These are phyloP conservation scores for Notolabrus celidotus DNA, from an alignment of 2,797 vertebrate species.

Conservation along the genomic window DNA sequence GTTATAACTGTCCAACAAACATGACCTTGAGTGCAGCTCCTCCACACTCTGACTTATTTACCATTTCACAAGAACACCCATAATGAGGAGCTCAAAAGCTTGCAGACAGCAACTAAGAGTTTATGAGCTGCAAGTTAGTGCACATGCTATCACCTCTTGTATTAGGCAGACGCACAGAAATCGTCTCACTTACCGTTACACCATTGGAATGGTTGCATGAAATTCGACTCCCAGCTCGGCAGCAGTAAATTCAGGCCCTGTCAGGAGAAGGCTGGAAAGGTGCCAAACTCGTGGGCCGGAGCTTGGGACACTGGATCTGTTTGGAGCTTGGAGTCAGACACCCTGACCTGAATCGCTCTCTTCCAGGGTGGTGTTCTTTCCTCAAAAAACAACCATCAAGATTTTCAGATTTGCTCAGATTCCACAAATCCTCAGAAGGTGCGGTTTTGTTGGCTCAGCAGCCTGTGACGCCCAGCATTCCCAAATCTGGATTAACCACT, in stretches of 20 bases:
- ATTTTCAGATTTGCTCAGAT: slow-evolving; percentile 68
- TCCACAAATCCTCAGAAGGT: slow-evolving; percentile 74
- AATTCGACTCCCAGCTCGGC: slow-evolving; percentile 81
- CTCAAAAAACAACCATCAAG: slow-evolving; percentile 61
- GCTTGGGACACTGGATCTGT: slow-evolving; percentile 51
- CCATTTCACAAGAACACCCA: slow-evolving; percentile 26
- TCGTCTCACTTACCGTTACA: slow-evolving; percentile 87
- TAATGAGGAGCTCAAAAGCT: slow-evolving; percentile 17
- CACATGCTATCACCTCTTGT: slow-evolving; percentile 41
- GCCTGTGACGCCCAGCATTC: slow-evolving; percentile 67
- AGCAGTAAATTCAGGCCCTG: slow-evolving; percentile 77
- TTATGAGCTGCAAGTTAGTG: slow-evolving; percentile 37
- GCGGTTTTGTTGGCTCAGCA: slow-evolving; percentile 74
- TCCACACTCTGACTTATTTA: slow-evolving; percentile 12
- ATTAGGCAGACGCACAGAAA: slow-evolving; percentile 60
- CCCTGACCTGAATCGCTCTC: slow-evolving; percentile 47
- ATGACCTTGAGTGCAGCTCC: slow-evolving; percentile 49
- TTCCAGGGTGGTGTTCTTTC: slow-evolving; percentile 33
- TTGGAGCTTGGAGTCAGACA: slow-evolving; percentile 55
- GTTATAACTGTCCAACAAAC: slow-evolving; percentile 37
- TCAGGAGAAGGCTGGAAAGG: slow-evolving; percentile 67
- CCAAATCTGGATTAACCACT: slow-evolving; percentile 82
- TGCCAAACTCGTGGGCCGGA: slow-evolving; percentile 63
- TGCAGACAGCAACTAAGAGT: slow-evolving; percentile 32
- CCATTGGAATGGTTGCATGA: slow-evolving; percentile 90